Percentiles rank a stretch among this genome's conserved stretches.
phyloP scores from a whole-genome alignment of 2,888 invertebrate species.

The Coenonympha arcania region DNA sequence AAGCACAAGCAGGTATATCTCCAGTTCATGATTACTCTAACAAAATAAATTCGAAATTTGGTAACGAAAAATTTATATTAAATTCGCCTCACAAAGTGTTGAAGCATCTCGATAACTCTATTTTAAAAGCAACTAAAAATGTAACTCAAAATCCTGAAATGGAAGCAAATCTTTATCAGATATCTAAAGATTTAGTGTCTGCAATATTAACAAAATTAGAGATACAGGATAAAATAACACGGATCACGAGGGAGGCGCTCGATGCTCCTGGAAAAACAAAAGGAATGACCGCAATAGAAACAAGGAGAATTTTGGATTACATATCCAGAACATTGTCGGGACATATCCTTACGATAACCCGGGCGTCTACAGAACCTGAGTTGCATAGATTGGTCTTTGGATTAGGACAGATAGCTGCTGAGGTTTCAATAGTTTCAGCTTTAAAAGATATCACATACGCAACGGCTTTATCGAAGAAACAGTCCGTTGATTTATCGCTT shows the following conservation, averaged over 20 bases:
- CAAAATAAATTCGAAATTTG: conserved; percentile 40
- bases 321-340: conserved; percentile 64
- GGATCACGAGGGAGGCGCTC: conserved; percentile 62
- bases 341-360: conserved; percentile 59
- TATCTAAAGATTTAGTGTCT: conserved; percentile 64
- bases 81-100: conserved; percentile 55
- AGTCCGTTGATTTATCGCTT: conserved; percentile 59
- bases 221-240: conserved; percentile 66
- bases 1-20: conserved; percentile 51
- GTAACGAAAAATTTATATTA: conserved; percentile 39
- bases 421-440: conserved; percentile 64
- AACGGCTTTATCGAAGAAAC: conserved; percentile 59
- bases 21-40: conserved; percentile 59
- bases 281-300: conserved; percentile 67
- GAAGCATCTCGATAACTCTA: conserved; percentile 54
- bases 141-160: conserved; percentile 61
- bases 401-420: conserved; percentile 65
- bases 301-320: conserved; percentile 63
- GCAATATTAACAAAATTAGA: conserved; percentile 62
- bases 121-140: conserved; percentile 56
- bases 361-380: conserved; percentile 64
- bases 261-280: conserved; percentile 64
- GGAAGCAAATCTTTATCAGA: conserved; percentile 60
- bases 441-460: conserved; percentile 65
- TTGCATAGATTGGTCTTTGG: conserved; percentile 65